Evolutionary conservation across 2,888 invertebrate genomes (phyloP).

Genomic region (Euzetes globulus): DNA sequence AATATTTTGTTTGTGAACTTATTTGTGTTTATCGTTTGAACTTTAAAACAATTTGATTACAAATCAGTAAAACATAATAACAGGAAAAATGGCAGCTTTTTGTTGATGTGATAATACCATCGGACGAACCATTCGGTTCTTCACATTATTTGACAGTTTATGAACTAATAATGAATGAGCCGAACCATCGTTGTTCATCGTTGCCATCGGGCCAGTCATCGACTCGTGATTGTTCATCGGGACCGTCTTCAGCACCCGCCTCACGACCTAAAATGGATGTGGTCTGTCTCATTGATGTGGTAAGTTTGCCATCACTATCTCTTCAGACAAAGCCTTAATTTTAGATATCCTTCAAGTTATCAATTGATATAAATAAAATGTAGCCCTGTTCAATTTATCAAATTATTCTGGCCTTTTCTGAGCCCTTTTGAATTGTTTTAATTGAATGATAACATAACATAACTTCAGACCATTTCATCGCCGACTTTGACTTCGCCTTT

Average conservation of each 20-base stretch:
- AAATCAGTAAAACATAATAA: background rate
- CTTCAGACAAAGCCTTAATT: too few relatives aligned
- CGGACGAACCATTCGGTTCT: background rate
- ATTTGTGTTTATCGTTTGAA: background rate
- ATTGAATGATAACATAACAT: too few relatives aligned
- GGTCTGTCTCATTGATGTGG: slow-evolving; percentile 74
- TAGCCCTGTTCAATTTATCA: too few relatives aligned
- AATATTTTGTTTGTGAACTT: background rate
- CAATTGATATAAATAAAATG: too few relatives aligned
- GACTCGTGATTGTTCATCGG: background rate
- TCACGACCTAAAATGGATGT: slow-evolving; percentile 67
- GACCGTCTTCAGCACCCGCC: slow-evolving; percentile 16
- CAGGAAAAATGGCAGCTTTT: slow-evolving; percentile 11
- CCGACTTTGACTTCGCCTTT: slow-evolving; percentile 50
- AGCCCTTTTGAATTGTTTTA: too few relatives aligned
- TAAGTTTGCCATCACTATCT: slow-evolving; percentile 57
- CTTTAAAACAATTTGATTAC: slow-evolving; percentile 9
- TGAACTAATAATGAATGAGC: background rate
- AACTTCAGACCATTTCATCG: slow-evolving; percentile 5
- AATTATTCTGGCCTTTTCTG: too few relatives aligned
- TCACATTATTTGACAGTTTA: background rate
- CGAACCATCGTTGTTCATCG: slow-evolving; percentile 16
- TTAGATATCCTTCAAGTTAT: too few relatives aligned
- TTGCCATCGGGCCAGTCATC: background rate
- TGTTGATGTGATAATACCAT: background rate